Percentiles rank a stretch among this genome's conserved stretches.
Evolutionary conservation across 2,888 invertebrate genomes (phyloP).

Genomic region (Chloromyia formosa): DNA sequence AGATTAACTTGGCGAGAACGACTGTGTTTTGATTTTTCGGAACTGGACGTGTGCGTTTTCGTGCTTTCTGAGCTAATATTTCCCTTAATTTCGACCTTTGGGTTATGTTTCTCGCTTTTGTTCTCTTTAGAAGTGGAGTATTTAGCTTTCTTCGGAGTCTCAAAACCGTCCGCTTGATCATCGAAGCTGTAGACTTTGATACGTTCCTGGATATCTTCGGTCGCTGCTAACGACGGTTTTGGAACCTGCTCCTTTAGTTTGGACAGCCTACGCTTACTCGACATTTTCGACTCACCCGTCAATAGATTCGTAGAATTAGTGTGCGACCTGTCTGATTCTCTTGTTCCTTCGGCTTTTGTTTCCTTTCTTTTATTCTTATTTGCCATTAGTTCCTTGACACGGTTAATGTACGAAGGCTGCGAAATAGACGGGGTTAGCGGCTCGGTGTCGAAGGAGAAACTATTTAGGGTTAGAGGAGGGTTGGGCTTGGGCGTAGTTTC

Average conservation of each 20-base stretch:
- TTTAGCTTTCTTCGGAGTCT: slow-evolving; percentile 27
- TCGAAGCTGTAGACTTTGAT: slow-evolving; percentile 33
- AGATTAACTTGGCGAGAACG: slow-evolving; percentile 22
- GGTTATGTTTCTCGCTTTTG: neutral
- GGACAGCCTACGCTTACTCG: slow-evolving; percentile 4
- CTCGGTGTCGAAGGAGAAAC: too few relatives aligned
- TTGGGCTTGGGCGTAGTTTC: too few relatives aligned
- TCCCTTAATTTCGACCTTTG: neutral
- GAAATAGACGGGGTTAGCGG: too few relatives aligned
- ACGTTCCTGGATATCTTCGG: slow-evolving; percentile 32
- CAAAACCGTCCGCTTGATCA: slow-evolving; percentile 10
- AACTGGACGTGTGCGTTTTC: neutral
- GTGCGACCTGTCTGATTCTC: neutral
- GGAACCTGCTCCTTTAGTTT: slow-evolving; percentile 22
- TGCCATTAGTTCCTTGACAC: neutral
- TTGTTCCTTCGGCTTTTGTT: neutral
- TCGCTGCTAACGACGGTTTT: neutral
- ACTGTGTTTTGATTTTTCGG: slow-evolving; percentile 16
- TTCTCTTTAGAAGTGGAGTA: slow-evolving; percentile 24
- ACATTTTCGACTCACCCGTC: slow-evolving; percentile 6
- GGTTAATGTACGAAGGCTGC: too few relatives aligned
- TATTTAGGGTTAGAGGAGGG: too few relatives aligned
- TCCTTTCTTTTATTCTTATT: neutral
- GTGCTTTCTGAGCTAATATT: neutral
- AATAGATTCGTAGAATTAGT: too few relatives aligned